A percentile compares a stretch with the other conserved stretches of the same genome.
phyloP scores from a whole-genome alignment of 35 echinoderm and acorn worm genomes.

The Ptychodera flava region DNA sequence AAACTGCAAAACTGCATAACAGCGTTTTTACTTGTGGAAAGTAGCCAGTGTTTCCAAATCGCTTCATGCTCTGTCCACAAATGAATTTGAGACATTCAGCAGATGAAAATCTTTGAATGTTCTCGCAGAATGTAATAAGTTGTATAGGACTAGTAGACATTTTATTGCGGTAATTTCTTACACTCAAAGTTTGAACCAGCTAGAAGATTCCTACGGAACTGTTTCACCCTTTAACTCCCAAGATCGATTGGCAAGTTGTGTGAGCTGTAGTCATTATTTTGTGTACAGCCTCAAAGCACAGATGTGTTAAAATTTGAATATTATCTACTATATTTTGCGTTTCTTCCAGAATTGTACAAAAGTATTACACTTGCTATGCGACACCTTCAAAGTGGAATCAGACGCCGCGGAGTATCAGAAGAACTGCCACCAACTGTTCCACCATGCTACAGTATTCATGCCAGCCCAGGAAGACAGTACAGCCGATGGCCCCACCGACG shows the following conservation, averaged over 20 bases:
- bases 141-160: not conserved
- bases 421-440: constrained; percentile 71
- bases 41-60: not conserved
- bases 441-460: constrained; percentile 16
- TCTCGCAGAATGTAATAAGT: not conserved
- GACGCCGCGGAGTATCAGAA: constrained; percentile 48
- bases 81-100: not conserved
- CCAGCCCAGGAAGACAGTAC: not conserved
- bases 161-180: not conserved
- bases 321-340: constrained; percentile 9
- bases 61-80: not conserved
- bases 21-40: not conserved
- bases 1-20: not conserved
- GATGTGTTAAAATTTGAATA: not conserved
- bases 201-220: not conserved
- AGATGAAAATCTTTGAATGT: not conserved
- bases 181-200: not conserved
- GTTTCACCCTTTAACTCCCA: not conserved
- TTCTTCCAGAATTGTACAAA: constrained; percentile 51
- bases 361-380: constrained; percentile 42
- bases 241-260: not conserved
- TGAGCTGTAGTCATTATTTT: not conserved
- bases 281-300: not conserved
- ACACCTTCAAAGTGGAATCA: constrained; percentile 45
- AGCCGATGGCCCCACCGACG: too few relatives aligned